phyloP scores from a whole-genome alignment of 2,888 invertebrate species.

The Leucophora obtusa region DNA sequence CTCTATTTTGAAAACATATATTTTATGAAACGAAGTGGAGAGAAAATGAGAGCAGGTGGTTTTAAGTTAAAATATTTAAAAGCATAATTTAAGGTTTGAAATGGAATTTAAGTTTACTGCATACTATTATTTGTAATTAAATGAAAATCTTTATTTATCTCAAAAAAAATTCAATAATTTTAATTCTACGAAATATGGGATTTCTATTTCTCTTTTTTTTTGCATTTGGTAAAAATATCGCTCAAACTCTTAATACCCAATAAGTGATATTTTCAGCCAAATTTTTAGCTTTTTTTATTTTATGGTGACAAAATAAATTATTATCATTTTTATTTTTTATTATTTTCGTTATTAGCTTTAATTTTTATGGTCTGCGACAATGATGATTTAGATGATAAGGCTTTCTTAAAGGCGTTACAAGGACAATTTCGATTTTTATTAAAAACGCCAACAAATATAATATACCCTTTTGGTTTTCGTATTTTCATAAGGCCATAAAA shows the following conservation, averaged over 20 bases:
- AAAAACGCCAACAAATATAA: slow-evolving; percentile 13
- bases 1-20: slow-evolving; percentile 7
- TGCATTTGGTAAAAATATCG: too few relatives aligned
- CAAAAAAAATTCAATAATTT: too few relatives aligned
- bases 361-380: slow-evolving; percentile 34
- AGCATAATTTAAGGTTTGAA: slow-evolving; percentile 28
- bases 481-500: slow-evolving; percentile 38
- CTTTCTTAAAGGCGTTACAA: slow-evolving; percentile 47
- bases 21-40: background rate
- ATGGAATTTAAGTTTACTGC: slow-evolving; percentile 16
- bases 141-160: too few relatives aligned
- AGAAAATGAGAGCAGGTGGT: slow-evolving; percentile 26
- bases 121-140: background rate
- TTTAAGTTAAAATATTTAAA: background rate
- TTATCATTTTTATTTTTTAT: too few relatives aligned
- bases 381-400: slow-evolving; percentile 41
- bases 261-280: too few relatives aligned
- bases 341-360: slow-evolving; percentile 7
- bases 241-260: too few relatives aligned
- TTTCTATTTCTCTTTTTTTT: too few relatives aligned
- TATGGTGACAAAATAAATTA: too few relatives aligned
- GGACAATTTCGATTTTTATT: slow-evolving; percentile 33
- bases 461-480: slow-evolving; percentile 34
- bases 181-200: too few relatives aligned
- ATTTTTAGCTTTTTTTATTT: too few relatives aligned